A percentile compares a stretch with the other conserved stretches of the same genome.
Evolutionary conservation across 2,888 invertebrate species (phyloP).

Genomic region (Drosophila seclusa): DNA sequence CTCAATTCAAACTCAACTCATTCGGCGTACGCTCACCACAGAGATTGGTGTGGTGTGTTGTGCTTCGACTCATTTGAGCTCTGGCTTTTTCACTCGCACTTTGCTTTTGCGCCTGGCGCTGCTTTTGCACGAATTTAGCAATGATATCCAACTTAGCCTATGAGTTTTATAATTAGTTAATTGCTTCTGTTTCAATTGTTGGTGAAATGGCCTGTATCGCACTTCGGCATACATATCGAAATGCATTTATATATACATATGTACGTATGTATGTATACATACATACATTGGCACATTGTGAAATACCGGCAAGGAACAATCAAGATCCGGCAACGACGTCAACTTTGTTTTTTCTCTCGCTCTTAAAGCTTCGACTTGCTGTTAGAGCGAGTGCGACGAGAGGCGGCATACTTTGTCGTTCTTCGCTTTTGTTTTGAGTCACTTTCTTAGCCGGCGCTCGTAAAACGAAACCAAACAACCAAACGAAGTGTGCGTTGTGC

Average conservation of each 20-base stretch:
- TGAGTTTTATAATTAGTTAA: conserved; percentile 67
- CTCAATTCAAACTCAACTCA: conserved; percentile 16
- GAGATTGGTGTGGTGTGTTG: conserved; percentile 15
- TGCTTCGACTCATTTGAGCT: not conserved
- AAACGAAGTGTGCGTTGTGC: conserved; percentile 14
- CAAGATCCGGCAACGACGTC: conserved; percentile 20
- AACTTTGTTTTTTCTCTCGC: not conserved
- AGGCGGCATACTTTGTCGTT: conserved; percentile 5
- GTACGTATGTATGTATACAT: not conserved
- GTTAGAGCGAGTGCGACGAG: conserved; percentile 5
- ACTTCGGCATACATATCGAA: not conserved
- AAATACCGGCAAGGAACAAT: conserved; percentile 41
- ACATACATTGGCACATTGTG: conserved; percentile 26
- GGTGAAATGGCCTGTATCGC: conserved; percentile 56
- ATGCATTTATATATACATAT: not conserved
- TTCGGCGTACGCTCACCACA: conserved; percentile 20
- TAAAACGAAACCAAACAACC: conserved; percentile 17
- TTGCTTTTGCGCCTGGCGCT: not conserved
- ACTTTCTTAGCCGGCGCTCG: conserved; percentile 28
- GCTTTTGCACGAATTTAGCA: conserved; percentile 12
- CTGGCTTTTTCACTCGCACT: conserved; percentile 3
- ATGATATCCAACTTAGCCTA: conserved; percentile 28
- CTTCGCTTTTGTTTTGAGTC: conserved; percentile 52
- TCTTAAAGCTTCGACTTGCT: conserved; percentile 18
- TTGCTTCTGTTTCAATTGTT: conserved; percentile 58